Percentiles rank a stretch among this genome's conserved stretches.
phyloP scores from a whole-genome alignment of 2,113 vertebrate species.

The Spermophilus dauricus region DNA sequence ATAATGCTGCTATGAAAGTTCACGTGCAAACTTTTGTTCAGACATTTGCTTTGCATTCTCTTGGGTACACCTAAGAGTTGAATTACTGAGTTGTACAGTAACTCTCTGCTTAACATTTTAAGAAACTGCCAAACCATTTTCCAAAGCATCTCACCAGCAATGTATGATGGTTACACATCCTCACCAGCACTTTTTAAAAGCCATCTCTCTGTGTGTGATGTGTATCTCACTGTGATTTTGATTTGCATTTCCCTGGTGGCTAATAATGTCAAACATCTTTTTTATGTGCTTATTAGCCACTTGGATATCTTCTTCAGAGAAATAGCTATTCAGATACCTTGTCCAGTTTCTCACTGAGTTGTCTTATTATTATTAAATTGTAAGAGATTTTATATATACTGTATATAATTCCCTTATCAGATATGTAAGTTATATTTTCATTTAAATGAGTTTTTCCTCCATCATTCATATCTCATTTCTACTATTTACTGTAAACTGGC shows the following conservation, averaged over 20 bases:
- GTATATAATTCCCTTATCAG: not conserved
- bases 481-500: not conserved
- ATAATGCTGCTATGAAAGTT: not conserved
- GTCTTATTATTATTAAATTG: not conserved
- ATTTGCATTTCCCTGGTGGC: not conserved
- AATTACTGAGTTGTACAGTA: not conserved
- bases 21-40: not conserved
- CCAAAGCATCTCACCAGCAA: not conserved
- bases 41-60: not conserved
- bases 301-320: not conserved
- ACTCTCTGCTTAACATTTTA: not conserved
- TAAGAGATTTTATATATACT: conserved; percentile 17
- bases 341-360: not conserved
- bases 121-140: conserved; percentile 28
- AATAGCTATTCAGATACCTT: not conserved
- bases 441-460: not conserved
- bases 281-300: not conserved
- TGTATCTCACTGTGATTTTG: not conserved
- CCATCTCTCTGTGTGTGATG: not conserved
- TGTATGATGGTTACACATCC: not conserved
- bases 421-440: not conserved
- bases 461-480: not conserved
- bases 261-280: not conserved
- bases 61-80: not conserved
- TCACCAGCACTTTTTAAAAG: not conserved